phyloP scores from a whole-genome alignment of 2,113 vertebrate genomes.

The Xyrauchen texanus region DNA sequence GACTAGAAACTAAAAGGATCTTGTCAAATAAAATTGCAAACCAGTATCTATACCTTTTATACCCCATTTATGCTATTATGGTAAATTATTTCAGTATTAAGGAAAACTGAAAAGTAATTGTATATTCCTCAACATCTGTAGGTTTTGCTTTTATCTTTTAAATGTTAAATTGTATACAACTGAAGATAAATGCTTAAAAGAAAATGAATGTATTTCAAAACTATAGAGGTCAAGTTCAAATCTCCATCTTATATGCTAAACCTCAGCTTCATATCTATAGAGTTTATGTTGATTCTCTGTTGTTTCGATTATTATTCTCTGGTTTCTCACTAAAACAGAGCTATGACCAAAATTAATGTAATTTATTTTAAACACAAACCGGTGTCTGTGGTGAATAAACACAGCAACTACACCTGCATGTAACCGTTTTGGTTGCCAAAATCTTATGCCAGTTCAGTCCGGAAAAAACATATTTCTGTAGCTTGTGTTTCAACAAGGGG shows the following conservation, averaged over 20 bases:
- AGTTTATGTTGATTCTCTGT: too few relatives aligned
- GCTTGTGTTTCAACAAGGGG: background rate
- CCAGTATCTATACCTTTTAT: background rate
- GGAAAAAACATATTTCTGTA: background rate
- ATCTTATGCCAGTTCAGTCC: background rate
- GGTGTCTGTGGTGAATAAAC: too few relatives aligned
- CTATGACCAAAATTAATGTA: too few relatives aligned
- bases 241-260: too few relatives aligned
- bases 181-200: too few relatives aligned
- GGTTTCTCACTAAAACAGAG: too few relatives aligned
- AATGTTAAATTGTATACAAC: background rate
- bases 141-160: constrained; percentile 1
- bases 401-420: too few relatives aligned
- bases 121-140: background rate
- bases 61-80: background rate
- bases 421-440: background rate
- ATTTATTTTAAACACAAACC: too few relatives aligned
- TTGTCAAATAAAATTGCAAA: background rate
- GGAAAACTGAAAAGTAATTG: background rate
- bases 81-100: background rate
- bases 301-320: too few relatives aligned
- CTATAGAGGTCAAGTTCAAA: too few relatives aligned
- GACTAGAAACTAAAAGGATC: background rate
- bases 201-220: too few relatives aligned
- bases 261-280: background rate